Conservation (phyloP, 2,888 invertebrate genomes). For the Parelbella ahira region DNA sequence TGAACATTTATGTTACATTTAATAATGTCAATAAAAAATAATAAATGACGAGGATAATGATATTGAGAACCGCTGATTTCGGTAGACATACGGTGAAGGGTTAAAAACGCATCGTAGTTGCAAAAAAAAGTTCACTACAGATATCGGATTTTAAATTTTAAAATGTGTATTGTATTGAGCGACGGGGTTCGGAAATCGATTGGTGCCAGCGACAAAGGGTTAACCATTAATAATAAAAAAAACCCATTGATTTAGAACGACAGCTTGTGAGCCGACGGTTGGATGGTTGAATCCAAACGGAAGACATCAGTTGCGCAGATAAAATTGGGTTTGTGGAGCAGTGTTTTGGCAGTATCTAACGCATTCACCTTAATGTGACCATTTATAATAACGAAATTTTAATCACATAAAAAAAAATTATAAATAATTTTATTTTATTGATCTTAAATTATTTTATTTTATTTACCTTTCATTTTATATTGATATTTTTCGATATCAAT, state of each 20-base stretch:
- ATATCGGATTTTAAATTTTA: slow-evolving; percentile 81
- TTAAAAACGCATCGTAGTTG: slow-evolving; percentile 78
- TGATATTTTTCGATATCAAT: no score
- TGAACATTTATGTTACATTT: no score
- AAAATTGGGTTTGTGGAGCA: slow-evolving; percentile 23
- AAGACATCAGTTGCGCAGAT: slow-evolving; percentile 9
- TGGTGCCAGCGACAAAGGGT: slow-evolving; percentile 73
- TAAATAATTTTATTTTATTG: no score
- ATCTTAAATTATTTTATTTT: no score
- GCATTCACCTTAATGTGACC: no score
- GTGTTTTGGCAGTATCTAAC: no score
- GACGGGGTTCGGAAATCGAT: slow-evolving; percentile 74
- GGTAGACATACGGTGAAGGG: slow-evolving; percentile 72
- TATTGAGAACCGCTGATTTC: slow-evolving; percentile 50
- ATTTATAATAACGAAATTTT: no score
- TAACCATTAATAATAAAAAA: slow-evolving; percentile 72
- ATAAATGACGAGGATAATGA: no score
- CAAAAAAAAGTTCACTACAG: slow-evolving; percentile 72
- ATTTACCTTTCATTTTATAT: no score
- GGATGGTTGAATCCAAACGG: slow-evolving; percentile 21
- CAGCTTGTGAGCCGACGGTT: slow-evolving; percentile 56
- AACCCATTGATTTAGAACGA: slow-evolving; percentile 63
- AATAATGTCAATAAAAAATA: no score
- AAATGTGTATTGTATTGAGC: slow-evolving; percentile 79
- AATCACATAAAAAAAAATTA: no score